Evolutionary conservation across 2,888 invertebrate genomes (phyloP).

Genomic region (Agrochola macilenta): DNA sequence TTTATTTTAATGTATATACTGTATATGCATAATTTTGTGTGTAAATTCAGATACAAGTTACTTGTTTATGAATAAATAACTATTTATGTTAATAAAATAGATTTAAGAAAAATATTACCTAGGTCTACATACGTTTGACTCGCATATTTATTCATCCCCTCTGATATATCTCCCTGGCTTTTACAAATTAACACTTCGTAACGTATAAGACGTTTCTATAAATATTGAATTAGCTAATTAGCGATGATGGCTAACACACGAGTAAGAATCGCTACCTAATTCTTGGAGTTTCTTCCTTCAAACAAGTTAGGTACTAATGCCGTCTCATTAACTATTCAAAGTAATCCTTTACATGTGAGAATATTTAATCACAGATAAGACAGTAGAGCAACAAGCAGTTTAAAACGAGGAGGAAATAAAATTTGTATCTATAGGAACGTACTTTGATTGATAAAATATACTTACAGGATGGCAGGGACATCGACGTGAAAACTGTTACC

Average conservation of each 20-base stretch:
- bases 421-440: too few relatives aligned
- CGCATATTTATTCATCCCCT: neutral
- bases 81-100: too few relatives aligned
- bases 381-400: too few relatives aligned
- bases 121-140: neutral
- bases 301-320: slow-evolving; percentile 60
- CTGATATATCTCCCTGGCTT: neutral
- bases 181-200: neutral
- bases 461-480: too few relatives aligned
- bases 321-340: slow-evolving; percentile 73
- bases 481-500: too few relatives aligned
- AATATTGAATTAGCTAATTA: slow-evolving; percentile 75
- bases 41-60: too few relatives aligned
- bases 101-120: neutral
- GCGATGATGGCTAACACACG: slow-evolving; percentile 61
- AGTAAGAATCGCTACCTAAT: slow-evolving; percentile 71
- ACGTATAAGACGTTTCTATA: slow-evolving; percentile 36
- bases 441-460: too few relatives aligned
- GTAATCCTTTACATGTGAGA: slow-evolving; percentile 44
- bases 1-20: too few relatives aligned
- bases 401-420: too few relatives aligned
- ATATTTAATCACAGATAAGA: slow-evolving; percentile 28
- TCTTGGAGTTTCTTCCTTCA: slow-evolving; percentile 66
- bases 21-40: too few relatives aligned
- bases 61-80: too few relatives aligned